Evolutionary conservation across 2,113 vertebrate genomes (phyloP).

Genomic region (Oncorhynchus keta): DNA sequence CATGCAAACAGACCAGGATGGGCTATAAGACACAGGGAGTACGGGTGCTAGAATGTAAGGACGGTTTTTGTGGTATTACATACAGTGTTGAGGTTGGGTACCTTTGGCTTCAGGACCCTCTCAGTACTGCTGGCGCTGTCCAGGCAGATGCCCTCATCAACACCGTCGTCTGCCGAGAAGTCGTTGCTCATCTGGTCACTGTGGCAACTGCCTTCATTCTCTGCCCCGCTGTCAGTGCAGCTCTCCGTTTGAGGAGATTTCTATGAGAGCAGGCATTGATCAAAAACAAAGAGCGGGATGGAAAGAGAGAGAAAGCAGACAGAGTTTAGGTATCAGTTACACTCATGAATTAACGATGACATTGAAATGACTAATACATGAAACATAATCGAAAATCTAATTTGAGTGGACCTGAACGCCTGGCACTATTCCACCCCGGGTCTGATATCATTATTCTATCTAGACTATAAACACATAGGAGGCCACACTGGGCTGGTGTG

Average conservation of each 20-base stretch:
- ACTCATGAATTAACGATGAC: background rate
- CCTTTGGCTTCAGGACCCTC: constrained; percentile 90
- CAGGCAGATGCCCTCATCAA: constrained; percentile 97
- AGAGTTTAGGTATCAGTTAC: background rate
- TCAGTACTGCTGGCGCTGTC: constrained; percentile 87
- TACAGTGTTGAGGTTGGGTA: constrained; percentile 44
- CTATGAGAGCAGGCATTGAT: constrained; percentile 59
- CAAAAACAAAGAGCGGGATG: background rate
- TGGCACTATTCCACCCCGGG: no score
- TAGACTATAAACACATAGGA: constrained; percentile 7
- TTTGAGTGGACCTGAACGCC: background rate
- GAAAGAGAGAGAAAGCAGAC: background rate
- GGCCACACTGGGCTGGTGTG: background rate
- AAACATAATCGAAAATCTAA: background rate
- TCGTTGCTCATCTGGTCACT: constrained; percentile 99
- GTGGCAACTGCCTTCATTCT: constrained; percentile 99
- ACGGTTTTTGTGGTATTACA: no score
- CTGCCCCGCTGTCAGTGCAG: constrained; percentile 97
- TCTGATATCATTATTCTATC: background rate
- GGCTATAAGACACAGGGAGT: no score
- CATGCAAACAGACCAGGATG: no score
- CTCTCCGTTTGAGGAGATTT: constrained; percentile 99
- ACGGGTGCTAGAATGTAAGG: no score
- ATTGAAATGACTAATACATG: background rate
- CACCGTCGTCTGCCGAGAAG: constrained; percentile 94